These are phyloP conservation scores for Caradrina kadenii DNA, from an alignment of 2,888 invertebrate genomes.

Conservation along the genomic window DNA sequence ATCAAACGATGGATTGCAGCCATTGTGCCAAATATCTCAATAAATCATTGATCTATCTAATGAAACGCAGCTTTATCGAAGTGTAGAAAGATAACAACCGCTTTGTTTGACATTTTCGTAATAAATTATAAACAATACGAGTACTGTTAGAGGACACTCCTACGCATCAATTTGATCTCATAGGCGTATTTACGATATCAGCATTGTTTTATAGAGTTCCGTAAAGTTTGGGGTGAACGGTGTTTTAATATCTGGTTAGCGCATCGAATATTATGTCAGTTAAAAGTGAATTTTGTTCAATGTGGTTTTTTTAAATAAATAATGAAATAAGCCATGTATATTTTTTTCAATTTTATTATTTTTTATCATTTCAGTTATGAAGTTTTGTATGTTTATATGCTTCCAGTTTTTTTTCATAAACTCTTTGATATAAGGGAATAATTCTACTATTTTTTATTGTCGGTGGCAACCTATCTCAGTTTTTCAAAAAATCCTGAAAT, in stretches of 20 bases:
- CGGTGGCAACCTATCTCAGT: too few species aligned
- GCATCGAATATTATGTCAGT: not conserved
- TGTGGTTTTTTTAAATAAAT: not conserved
- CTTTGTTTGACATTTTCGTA: slow-evolving; percentile 69
- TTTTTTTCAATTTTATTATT: too few species aligned
- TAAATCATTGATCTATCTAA: slow-evolving; percentile 29
- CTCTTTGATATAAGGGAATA: too few species aligned
- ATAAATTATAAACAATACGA: slow-evolving; percentile 71
- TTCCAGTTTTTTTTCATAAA: too few species aligned
- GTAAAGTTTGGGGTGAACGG: not conserved
- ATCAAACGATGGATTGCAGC: slow-evolving; percentile 3
- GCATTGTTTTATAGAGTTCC: slow-evolving; percentile 67
- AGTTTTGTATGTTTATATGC: too few species aligned
- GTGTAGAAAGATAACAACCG: slow-evolving; percentile 65
- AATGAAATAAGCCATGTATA: too few species aligned
- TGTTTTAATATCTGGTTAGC: not conserved
- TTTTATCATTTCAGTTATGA: too few species aligned
- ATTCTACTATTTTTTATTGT: too few species aligned
- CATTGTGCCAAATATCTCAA: slow-evolving; percentile 22
- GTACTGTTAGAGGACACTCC: slow-evolving; percentile 75
- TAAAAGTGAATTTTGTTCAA: not conserved
- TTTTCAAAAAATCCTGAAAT: too few species aligned
- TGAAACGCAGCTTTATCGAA: slow-evolving; percentile 45
- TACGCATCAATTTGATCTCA: slow-evolving; percentile 83
- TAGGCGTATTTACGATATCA: slow-evolving; percentile 80